These are phyloP conservation scores for Carassius carassius DNA, from an alignment of 2,113 vertebrate genomes.

Conservation along the genomic window DNA sequence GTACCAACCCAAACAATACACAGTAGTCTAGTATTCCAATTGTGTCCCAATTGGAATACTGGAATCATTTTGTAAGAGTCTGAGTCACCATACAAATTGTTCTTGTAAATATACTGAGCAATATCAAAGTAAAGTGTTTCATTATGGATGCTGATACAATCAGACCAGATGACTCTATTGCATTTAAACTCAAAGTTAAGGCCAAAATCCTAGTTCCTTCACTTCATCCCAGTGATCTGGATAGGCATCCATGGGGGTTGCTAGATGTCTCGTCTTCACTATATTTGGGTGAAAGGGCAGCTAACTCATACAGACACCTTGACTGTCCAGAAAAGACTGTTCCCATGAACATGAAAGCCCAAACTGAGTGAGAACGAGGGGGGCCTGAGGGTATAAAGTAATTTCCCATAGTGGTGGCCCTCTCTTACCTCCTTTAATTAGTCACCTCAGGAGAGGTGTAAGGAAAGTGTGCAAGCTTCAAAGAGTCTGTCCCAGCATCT, in stretches of 20 bases:
- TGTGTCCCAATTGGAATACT: neutral
- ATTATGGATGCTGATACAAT: neutral
- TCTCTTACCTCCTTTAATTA: slow-evolving; percentile 30
- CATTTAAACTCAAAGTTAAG: neutral
- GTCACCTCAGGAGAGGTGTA: slow-evolving; percentile 53
- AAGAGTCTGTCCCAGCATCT: slow-evolving; percentile 38
- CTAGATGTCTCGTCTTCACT: slow-evolving; percentile 3
- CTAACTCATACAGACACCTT: slow-evolving; percentile 16
- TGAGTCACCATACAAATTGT: neutral
- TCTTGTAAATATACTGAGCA: neutral
- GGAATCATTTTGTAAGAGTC: neutral
- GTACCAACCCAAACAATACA: neutral
- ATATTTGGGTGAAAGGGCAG: slow-evolving; percentile 17
- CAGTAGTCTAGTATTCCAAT: neutral
- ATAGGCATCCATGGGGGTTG: neutral
- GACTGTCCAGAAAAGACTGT: slow-evolving; percentile 42
- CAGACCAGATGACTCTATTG: neutral
- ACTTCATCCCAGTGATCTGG: neutral
- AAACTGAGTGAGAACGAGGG: slow-evolving; percentile 49
- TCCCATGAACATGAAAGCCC: slow-evolving; percentile 60
- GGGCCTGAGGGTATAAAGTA: slow-evolving; percentile 11
- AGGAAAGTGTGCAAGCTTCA: slow-evolving; percentile 55
- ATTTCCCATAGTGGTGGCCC: slow-evolving; percentile 44
- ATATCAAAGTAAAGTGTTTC: neutral
- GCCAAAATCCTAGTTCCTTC: neutral